Evolutionary conservation across 1,140 invertebrate species (phyloP), one percentile per base, ranked within the genome.

Genomic region (Platyscapa corneri): DNA sequence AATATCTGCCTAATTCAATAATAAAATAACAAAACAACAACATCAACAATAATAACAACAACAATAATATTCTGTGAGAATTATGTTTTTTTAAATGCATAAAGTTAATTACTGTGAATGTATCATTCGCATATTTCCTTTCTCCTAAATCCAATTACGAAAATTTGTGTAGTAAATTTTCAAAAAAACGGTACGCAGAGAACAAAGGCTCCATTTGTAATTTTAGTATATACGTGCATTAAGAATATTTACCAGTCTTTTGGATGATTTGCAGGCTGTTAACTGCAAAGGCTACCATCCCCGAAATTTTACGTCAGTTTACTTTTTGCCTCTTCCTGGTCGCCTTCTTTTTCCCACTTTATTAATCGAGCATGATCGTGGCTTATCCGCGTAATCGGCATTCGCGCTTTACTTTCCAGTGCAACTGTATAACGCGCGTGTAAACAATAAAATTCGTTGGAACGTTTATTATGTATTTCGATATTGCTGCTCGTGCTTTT

Each of bases 381-480:
- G 37, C 27, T 64, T 60, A 64, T 85, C 70, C 80, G 42, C 2
- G 65, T 70, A 67, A 46, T 79, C 82, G 39, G 65, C 56, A 84
- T 77, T 77, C 72, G 72, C 10, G 74, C 14, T 64, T 70, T 74
- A 20, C 37, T 74, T 18, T 74, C 27, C 37, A 42, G 39, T 42
- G n/a, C n/a, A 16, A 74, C 39, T 56, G 49, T 32, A 32, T 5
- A 75, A 49, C 16, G 0, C 75, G 42, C 46, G 27, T 39, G 77
- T 75, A 82, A 85, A 85, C 78, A 85, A 85, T 85, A 37, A 56
- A 85, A 76, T 76, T 56, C 84, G 77, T 81, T 70, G 34, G 77
- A 42, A 37, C 53, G 56, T 84, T 84, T 72, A 72, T 84, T 79
- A 72, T 34, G 46, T 65, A n/a, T 80, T 65, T 49, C 30, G 42